Percentiles rank a stretch among this genome's conserved stretches.
Conservation (phyloP, 2,797 vertebrate genomes). For the Moxostoma hubbsi region DNA sequence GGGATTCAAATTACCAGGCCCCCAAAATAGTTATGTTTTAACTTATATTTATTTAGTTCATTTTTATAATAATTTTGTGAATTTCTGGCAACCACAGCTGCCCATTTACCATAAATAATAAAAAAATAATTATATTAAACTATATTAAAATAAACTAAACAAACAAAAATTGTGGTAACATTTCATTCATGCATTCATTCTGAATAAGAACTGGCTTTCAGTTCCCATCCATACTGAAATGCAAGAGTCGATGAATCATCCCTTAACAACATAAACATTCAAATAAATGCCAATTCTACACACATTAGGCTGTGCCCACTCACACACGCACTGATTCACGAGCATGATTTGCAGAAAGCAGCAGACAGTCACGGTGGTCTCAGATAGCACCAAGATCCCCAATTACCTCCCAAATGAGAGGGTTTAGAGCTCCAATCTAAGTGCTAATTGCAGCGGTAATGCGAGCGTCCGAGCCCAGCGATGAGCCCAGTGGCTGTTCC, state of each 20-base stretch:
- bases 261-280: constrained; percentile 30
- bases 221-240: no score
- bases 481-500: constrained; percentile 87
- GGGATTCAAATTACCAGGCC: no score
- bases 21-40: no score
- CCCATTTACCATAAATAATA: no score
- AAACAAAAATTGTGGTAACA: no score
- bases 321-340: constrained; percentile 59
- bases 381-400: constrained; percentile 91
- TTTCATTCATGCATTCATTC: no score
- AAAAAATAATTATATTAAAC: background rate
- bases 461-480: constrained; percentile 89
- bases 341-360: constrained; percentile 76
- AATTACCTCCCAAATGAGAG: constrained; percentile 92
- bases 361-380: constrained; percentile 69
- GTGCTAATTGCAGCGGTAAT: constrained; percentile 98
- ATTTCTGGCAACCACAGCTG: no score
- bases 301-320: constrained; percentile 18
- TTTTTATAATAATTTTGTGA: no score
- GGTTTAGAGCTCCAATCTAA: constrained; percentile 96
- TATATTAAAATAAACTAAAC: no score
- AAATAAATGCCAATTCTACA: constrained; percentile 52
- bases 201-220: no score
- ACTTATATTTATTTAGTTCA: no score
- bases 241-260: background rate